Evolutionary conservation across 2,888 invertebrate species (phyloP).

Genomic region (Aphidoletes aphidimyza): DNA sequence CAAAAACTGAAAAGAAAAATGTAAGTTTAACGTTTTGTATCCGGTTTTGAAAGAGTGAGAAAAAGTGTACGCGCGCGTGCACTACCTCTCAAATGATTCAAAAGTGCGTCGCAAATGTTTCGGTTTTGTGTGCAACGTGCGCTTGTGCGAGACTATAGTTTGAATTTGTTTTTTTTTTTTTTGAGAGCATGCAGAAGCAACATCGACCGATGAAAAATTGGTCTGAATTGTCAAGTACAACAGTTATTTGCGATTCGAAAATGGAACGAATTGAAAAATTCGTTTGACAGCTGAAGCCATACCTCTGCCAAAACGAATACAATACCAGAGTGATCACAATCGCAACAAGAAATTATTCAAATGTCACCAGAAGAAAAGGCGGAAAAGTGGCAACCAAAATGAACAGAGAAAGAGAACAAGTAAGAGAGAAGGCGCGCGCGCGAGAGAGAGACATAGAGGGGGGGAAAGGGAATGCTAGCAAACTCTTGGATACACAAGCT

Average conservation of each 20-base stretch:
- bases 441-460: neutral
- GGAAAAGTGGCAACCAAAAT: neutral
- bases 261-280: constrained; percentile 40
- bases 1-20: neutral
- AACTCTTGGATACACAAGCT: neutral
- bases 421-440: neutral
- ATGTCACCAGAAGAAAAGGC: neutral
- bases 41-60: no score
- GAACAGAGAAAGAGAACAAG: neutral
- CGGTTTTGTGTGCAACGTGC: neutral
- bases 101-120: constrained; percentile 4
- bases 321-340: constrained; percentile 24
- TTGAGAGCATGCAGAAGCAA: neutral
- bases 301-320: constrained; percentile 47
- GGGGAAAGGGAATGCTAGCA: neutral
- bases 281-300: neutral
- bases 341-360: constrained; percentile 39
- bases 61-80: neutral
- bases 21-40: constrained; percentile 42
- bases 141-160: neutral
- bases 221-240: constrained; percentile 14
- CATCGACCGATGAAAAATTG: constrained; percentile 15
- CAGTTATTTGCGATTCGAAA: constrained; percentile 29
- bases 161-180: no score
- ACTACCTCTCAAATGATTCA: neutral